Percentiles rank a stretch among this genome's conserved stretches.
Evolutionary conservation across 2,113 vertebrate species (phyloP).

Genomic region (Psilopogon haemacephalus): DNA sequence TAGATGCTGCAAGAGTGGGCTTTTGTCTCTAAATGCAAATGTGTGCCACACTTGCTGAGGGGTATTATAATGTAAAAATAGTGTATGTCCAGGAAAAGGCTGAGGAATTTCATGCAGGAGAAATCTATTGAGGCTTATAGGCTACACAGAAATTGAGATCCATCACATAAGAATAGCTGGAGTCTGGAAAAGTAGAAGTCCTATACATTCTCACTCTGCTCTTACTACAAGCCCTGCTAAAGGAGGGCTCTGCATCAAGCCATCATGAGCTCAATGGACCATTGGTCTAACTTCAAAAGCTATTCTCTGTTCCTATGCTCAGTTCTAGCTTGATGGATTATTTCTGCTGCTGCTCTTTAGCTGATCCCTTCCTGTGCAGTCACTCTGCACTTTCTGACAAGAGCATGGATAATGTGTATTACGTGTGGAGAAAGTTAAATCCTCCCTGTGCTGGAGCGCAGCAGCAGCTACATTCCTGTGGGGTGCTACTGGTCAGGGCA

Average conservation of each 20-base stretch:
- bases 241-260: background rate
- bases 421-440: background rate
- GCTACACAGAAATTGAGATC: background rate
- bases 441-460: background rate
- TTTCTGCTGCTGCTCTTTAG: background rate
- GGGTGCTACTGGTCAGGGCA: background rate
- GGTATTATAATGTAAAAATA: background rate
- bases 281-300: background rate
- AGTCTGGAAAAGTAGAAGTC: background rate
- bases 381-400: background rate
- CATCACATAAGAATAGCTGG: background rate
- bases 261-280: background rate
- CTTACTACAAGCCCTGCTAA: background rate
- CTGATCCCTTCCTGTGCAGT: background rate
- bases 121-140: background rate
- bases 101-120: background rate
- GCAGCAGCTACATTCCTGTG: background rate
- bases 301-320: background rate
- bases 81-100: background rate
- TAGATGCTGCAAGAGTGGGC: background rate
- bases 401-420: background rate
- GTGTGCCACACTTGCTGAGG: background rate
- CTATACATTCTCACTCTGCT: background rate
- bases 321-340: background rate
- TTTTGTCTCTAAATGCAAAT: background rate